These are phyloP conservation scores for Crotophaga sulcirostris DNA, from an alignment of 2,113 vertebrate genomes.

Conservation along the genomic window DNA sequence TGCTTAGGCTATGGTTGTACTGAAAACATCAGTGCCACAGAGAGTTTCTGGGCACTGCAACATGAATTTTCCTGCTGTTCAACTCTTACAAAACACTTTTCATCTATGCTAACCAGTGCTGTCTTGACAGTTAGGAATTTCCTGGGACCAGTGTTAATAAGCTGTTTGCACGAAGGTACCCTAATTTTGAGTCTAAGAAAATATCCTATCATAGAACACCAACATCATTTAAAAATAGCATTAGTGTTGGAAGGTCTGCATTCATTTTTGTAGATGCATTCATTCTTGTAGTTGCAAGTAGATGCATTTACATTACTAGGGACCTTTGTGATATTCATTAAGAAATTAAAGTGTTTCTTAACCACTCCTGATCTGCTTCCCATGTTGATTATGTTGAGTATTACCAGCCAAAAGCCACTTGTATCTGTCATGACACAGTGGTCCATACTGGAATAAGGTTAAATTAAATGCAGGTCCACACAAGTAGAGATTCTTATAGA, in stretches of 20 bases:
- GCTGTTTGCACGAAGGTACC: neutral
- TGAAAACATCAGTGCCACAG: neutral
- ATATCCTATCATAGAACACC: rapidly evolving
- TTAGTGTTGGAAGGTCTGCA: neutral
- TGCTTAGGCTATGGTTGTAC: neutral
- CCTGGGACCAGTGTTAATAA: neutral
- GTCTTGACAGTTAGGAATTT: neutral
- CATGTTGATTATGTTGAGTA: neutral
- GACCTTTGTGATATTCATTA: neutral
- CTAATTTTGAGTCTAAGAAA: neutral
- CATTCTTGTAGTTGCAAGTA: neutral
- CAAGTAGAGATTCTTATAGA: neutral
- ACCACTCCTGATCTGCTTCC: neutral
- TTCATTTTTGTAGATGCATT: neutral
- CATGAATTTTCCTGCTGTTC: neutral
- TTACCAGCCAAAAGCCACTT: neutral
- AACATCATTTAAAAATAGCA: neutral
- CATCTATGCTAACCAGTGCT: neutral
- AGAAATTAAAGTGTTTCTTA: neutral
- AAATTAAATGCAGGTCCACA: neutral
- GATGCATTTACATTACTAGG: neutral
- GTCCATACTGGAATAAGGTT: neutral
- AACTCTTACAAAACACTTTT: neutral
- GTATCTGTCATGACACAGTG: neutral
- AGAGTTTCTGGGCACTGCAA: neutral